Evolutionary conservation across 1,140 invertebrate species (phyloP), one percentile per base, ranked within the genome.

Genomic region (Neoseiulus cucumeris): DNA sequence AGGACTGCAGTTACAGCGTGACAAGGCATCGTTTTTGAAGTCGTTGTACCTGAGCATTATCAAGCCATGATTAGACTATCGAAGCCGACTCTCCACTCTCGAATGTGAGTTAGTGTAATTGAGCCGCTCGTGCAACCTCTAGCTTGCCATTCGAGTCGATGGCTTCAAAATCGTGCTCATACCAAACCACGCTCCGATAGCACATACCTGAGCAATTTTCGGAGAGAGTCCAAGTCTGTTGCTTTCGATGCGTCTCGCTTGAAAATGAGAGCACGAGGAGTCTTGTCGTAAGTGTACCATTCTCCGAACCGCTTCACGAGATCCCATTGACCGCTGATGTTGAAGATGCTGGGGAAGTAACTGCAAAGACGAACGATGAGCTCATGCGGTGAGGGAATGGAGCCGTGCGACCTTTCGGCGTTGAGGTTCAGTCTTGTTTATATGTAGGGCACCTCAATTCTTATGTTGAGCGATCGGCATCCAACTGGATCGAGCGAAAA

Each of bases 1-100:
- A 4, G 86, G 86, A 17, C 70, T 75, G 73, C 86, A 88, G 64
- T 82, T 78, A 74, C 86, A 88, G 64, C 75, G 73, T 20, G 84
- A 78, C 22, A 85, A 75, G 14, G 84, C 83, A 73, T 87, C 86
- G 72, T 85, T 74, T 65, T 75, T 77, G 75, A 78, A 87, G 74
- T 87, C 80, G 74, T 87, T 87, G 78, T 85, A 87, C 44, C 76
- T 79, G 68, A 5, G 68, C 55, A 33, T 70, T 22, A 65, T 29
- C 64, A 64, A 14, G 25, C n/a, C 33, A 39, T 39, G 33, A 39
- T 39, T 4, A 39, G 9, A 39, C 9, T 4, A 39, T 39, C 4
- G 9, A 68, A 6, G 41, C 4, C 33, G 4, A 39, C 33, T 39
- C 33, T n/a, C 33, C 33, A 39, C 9, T 39, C 33, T 9, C 33